Base-by-base conservation (phyloP, 2,888 invertebrate genomes). In the Galerucella pusilla region DNA sequence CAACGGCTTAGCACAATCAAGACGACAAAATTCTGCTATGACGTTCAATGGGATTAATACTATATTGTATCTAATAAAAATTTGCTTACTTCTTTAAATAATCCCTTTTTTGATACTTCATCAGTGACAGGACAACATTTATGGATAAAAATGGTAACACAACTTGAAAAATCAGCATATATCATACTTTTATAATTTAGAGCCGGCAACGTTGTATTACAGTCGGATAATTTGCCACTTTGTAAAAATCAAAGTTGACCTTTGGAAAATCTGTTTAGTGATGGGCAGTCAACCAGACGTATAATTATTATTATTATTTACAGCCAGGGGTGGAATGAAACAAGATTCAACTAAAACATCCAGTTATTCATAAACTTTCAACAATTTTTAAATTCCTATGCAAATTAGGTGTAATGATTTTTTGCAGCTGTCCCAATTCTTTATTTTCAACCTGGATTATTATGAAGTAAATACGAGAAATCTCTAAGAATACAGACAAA, bases 311-410 rank as follows among this genome's bases (percentile, higher is more conserved):
- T 57, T 20, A 20, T 57, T 57, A 57, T 16, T 57, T 9, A 20
- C 16, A 57, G 57, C 57, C 57, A 16, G 20, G 20, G 57, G 57
- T 57, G 57, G 9, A 20, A 20, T 57, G 10, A 11, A 20, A 57
- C 16, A 57, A 57, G 20, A 57, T 57, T 16, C 20, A 9, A 54
- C n/a, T n/a, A 6, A 54, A 54, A 54, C n/a, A 54, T 54, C 54
- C 54, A 54, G 54, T 54, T 54, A 54, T 14, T 54, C 3, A n/a
- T 52, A 5, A n/a, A 14, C 16, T 20, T 20, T 9, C 20, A n/a
- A 64, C 14, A 45, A 16, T 42, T 11, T 45, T n/a, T 46, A 16
- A 64, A 64, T 45, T 45, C 64, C 14, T 46, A 42, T 64, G 64
- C n/a, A 16, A 64, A 45, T 64, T 45, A 64, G 9, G 63, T 2